These are phyloP conservation scores for Tor tambroides DNA, from an alignment of 2,113 vertebrate genomes.

Conservation along the genomic window DNA sequence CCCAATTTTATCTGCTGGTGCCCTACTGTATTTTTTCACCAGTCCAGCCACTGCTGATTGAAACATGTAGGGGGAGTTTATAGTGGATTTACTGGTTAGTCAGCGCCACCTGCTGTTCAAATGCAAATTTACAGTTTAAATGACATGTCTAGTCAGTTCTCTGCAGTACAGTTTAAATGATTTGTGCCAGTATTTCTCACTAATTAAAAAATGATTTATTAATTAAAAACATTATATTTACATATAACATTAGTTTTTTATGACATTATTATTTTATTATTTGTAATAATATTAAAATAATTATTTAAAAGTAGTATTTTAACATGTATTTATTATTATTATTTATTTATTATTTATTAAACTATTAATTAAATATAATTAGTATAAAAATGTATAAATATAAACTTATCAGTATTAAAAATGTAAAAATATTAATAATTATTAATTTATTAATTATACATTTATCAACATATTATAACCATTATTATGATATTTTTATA, in stretches of 20 bases:
- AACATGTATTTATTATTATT: too few species aligned
- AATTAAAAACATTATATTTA: background rate
- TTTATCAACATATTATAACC: too few species aligned
- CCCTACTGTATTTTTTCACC: background rate
- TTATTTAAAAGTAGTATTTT: too few species aligned
- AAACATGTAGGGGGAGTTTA: background rate
- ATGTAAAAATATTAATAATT: too few species aligned
- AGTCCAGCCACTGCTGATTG: background rate
- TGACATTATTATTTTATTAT: background rate
- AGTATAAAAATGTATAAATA: too few species aligned
- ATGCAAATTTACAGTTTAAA: background rate
- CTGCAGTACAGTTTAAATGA: background rate
- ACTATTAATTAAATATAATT: too few species aligned
- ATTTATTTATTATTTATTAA: too few species aligned
- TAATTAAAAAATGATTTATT: background rate
- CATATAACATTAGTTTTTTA: background rate
- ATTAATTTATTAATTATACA: too few species aligned
- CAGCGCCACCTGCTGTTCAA: conserved; percentile 17
- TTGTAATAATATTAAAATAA: background rate
- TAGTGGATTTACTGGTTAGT: background rate
- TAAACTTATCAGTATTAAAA: too few species aligned
- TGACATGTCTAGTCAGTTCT: background rate
- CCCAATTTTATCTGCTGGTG: background rate
- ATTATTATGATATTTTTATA: background rate
- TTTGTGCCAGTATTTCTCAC: background rate